phyloP scores from a whole-genome alignment of 2,888 invertebrate genomes.

The Malachius bipustulatus region DNA sequence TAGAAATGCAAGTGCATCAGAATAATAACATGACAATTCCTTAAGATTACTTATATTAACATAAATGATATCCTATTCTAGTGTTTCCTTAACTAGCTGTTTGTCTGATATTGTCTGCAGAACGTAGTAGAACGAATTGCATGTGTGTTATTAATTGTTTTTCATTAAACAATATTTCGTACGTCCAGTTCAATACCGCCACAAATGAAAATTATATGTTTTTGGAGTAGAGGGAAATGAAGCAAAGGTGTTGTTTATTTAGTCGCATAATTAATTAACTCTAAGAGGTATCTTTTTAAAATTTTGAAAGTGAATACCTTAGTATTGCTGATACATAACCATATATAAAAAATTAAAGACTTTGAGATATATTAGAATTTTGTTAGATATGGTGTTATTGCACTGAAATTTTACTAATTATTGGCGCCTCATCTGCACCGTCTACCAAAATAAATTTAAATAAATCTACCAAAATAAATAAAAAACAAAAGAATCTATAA shows the following conservation, averaged over 20 bases:
- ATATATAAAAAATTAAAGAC: conserved; percentile 1
- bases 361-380: conserved; percentile 4
- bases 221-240: background rate
- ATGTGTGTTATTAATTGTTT: too few species aligned
- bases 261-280: conserved; percentile 2
- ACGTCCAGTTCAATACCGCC: conserved; percentile 12
- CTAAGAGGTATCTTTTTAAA: conserved; percentile 1
- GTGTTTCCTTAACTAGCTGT: too few species aligned
- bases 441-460: conserved; percentile 2
- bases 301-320: background rate
- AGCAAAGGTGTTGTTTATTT: conserved; percentile 1
- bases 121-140: too few species aligned
- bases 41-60: too few species aligned
- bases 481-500: background rate
- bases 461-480: background rate
- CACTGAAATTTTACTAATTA: background rate
- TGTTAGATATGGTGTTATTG: background rate
- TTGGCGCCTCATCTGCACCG: background rate
- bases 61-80: too few species aligned
- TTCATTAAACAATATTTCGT: conserved; percentile 6
- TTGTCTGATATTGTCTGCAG: too few species aligned
- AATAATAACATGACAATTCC: too few species aligned
- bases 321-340: conserved; percentile 2
- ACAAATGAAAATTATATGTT: conserved; percentile 5
- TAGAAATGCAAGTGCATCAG: too few species aligned